phyloP scores from a whole-genome alignment of 2,113 vertebrate species.

The Hylia prasina region DNA sequence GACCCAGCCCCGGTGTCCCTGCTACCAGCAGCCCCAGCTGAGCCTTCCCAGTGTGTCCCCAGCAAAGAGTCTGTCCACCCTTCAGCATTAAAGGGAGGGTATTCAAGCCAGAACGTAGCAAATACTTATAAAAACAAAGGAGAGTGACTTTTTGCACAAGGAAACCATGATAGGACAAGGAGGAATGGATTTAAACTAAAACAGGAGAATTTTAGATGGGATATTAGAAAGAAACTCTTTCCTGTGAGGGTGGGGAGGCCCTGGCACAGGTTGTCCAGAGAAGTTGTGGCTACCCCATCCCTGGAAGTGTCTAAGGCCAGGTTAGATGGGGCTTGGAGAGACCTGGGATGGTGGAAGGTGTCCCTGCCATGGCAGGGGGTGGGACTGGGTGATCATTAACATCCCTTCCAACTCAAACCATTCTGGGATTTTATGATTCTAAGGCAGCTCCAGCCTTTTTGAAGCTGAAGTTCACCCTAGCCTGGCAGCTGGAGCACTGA shows the following conservation, averaged over 20 bases:
- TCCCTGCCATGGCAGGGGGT: background rate
- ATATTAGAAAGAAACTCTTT: background rate
- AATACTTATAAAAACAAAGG: background rate
- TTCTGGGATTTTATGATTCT: background rate
- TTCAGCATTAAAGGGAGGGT: background rate
- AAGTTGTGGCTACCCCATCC: background rate
- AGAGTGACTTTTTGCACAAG: background rate
- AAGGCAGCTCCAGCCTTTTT: background rate
- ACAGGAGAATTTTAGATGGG: background rate
- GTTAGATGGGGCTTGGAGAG: rapidly evolving
- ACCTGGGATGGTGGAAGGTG: background rate
- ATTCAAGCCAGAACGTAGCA: background rate
- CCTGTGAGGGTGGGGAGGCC: background rate
- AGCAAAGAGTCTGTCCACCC: background rate
- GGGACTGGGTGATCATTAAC: too few relatives aligned
- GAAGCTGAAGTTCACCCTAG: background rate
- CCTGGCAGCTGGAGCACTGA: background rate
- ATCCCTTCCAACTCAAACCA: background rate
- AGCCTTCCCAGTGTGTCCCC: background rate
- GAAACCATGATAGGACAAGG: background rate
- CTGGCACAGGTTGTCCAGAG: background rate
- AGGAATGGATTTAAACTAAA: background rate
- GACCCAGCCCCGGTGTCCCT: background rate
- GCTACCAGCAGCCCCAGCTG: background rate
- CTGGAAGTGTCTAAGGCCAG: background rate